Conservation (phyloP, 30 jellyfish, hydroid and myxozoan genomes). For the Catostylus mosaicus region DNA sequence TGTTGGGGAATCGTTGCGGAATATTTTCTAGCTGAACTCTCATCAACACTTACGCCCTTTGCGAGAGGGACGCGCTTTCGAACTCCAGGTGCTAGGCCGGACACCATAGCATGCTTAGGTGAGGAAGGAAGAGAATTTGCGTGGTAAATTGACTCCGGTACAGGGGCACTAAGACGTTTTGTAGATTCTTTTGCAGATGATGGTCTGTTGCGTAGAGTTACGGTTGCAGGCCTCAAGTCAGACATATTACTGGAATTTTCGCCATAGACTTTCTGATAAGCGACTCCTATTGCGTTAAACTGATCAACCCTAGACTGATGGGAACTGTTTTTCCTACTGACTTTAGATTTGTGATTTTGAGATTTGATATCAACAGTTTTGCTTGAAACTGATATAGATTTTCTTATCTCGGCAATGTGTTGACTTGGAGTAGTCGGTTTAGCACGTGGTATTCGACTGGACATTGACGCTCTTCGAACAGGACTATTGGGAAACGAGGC, state of each 20-base stretch:
- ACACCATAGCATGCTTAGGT: slow-evolving; percentile 49
- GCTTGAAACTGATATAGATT: slow-evolving; percentile 66
- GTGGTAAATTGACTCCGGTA: slow-evolving; percentile 10
- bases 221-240: slow-evolving; percentile 52
- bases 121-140: slow-evolving; percentile 62
- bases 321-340: slow-evolving; percentile 14
- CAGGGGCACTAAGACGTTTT: slow-evolving; percentile 47
- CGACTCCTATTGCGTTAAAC: slow-evolving; percentile 56
- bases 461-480: slow-evolving; percentile 55
- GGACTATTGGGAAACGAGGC: slow-evolving; percentile 70
- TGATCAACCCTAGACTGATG: slow-evolving; percentile 60
- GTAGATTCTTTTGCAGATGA: slow-evolving; percentile 55
- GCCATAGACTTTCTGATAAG: slow-evolving; percentile 56
- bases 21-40: slow-evolving; percentile 14
- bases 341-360: slow-evolving; percentile 13
- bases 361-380: slow-evolving; percentile 30
- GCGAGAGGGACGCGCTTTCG: slow-evolving; percentile 45
- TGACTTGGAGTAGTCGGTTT: slow-evolving; percentile 82
- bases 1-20: neutral
- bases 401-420: slow-evolving; percentile 89
- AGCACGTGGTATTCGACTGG: slow-evolving; percentile 93
- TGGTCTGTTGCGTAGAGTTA: slow-evolving; percentile 73
- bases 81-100: slow-evolving; percentile 67
- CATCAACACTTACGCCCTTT: slow-evolving; percentile 67
- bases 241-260: slow-evolving; percentile 2